Evolutionary conservation across 2,888 invertebrate species (phyloP), one percentile per base, ranked within the genome.

Genomic region (Lepeophtheirus nordmannii): DNA sequence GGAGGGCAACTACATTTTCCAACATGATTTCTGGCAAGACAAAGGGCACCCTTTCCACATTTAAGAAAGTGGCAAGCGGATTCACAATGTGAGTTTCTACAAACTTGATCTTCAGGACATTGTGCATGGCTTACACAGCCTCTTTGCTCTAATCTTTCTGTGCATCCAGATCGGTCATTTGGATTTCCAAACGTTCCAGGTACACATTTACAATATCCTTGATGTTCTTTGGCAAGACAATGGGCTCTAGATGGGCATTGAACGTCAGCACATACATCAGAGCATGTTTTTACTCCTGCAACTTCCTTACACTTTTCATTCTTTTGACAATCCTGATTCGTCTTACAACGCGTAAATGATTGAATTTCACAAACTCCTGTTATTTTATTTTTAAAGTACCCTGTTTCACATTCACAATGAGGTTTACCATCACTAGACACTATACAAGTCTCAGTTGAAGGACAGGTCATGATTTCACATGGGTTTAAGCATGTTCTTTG

Each of bases 1-100:
- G 86, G 84, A 20, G 90, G 90, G 73, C 92, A 92, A 72, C 89
- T 87, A 73, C 92, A 92, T 74, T 87, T 85, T 0, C 89, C 86
- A 14, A 85, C 85, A 74, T 92, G 91, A 73, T 91, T 91, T 72
- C 90, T 89, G 1, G 88, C 87, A 10, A 89, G 82, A 73, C 92
- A 92, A 20, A 91, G 80, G 10, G 92, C 89, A 70, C 86, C 85
- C 0, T 89, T 87, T 1, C 91, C 92, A 74, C 92, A 92, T 60
- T 80, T 79, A 0, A 85, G 76, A 57, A 81, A 81, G 69, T 85
- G 84, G 73, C 92, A 92, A 57, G 88, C 88, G 1, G 87, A 81
- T 70, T 82, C 77, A 74, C 91, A 91, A 1, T 75, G 71, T 5
- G 78, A 80, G 59, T 79, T 79, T 72, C 82, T 81, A 74, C 91